Base-by-base conservation (phyloP, 2,888 invertebrate species). In the Myathropa florea region DNA sequence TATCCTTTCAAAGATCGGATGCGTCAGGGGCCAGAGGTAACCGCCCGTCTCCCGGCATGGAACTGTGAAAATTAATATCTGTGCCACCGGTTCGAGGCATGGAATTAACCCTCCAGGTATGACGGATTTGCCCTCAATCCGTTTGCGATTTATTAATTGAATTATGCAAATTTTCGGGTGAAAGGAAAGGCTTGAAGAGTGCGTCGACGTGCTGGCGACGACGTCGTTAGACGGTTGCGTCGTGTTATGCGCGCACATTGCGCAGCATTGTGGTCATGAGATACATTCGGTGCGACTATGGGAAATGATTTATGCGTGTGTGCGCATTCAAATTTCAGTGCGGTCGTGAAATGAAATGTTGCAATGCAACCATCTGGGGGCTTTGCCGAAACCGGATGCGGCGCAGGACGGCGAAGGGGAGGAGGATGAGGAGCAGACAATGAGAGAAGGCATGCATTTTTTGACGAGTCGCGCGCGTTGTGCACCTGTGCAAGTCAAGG, bases 41-140 rank as follows among this genome's bases (percentile, higher is more conserved):
- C 46, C 46, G 4, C 46, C 46, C 46, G 46, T 46, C 46, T 18
- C 7, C 46, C 18, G 46, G 46, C 46, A 18, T 46, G 46, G 46
- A 46, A 46, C 46, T 46, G 46, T 46, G 46, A 46, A 46, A 46
- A 78, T 85, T 77, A 78, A 78, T 65, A 73, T 86, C 63, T 75
- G 30, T 67, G 70, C 53, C 77, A 78, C 21, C 46, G 75, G 67
- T 33, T 79, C 57, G 55, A 83, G 83, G 78, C 78, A 83, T 83
- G 75, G 73, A 83, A 86, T 83, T 86, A 86, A 86, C 86, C 86
- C 86, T 86, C 86, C 86, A 86, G 83, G 83, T 86, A 70, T 68
- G 28, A 61, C 65, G 64, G 24, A 61, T 68, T 76, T 85, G 85
- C 67, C 76, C 78, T 83, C 83, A 61, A 78, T 86, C 77, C 68